Conservation (phyloP, 2,113 vertebrate species). For the Solenodon paradoxus region DNA sequence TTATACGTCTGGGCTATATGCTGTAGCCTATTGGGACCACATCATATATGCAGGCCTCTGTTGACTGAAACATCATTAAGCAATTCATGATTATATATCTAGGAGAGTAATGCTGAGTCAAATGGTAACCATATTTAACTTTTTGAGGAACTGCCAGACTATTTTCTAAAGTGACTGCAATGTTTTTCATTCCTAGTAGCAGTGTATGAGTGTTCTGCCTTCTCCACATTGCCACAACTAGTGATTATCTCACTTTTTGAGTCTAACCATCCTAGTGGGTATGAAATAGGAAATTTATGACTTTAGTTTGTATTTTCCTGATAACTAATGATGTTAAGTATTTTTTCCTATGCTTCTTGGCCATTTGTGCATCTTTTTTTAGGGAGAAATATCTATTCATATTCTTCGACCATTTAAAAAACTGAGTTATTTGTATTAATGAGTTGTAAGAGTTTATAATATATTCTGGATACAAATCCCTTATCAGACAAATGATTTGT, state of each 20-base stretch:
- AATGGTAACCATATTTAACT: not conserved
- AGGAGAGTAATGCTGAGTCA: not conserved
- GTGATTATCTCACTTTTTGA: not conserved
- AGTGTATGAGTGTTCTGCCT: not conserved
- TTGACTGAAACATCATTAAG: no score
- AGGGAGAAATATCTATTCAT: not conserved
- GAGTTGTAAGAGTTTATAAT: not conserved
- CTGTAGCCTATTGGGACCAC: no score
- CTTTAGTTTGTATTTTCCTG: slow-evolving; percentile 1
- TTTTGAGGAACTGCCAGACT: not conserved
- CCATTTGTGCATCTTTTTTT: not conserved
- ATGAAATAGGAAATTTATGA: not conserved
- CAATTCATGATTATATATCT: no score
- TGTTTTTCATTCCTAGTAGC: not conserved
- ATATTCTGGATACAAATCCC: not conserved
- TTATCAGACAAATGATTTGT: not conserved
- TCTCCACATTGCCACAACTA: not conserved
- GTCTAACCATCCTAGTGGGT: not conserved
- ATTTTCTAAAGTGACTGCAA: not conserved
- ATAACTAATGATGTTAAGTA: not conserved
- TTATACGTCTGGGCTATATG: no score
- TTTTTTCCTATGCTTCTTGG: slow-evolving; percentile 1
- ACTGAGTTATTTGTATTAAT: not conserved
- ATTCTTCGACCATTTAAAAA: not conserved
- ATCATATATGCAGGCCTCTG: no score